A percentile compares a stretch with the other conserved stretches of the same genome.
Conservation (phyloP, 2,113 vertebrate genomes). For the Cyanoderma ruficeps region DNA sequence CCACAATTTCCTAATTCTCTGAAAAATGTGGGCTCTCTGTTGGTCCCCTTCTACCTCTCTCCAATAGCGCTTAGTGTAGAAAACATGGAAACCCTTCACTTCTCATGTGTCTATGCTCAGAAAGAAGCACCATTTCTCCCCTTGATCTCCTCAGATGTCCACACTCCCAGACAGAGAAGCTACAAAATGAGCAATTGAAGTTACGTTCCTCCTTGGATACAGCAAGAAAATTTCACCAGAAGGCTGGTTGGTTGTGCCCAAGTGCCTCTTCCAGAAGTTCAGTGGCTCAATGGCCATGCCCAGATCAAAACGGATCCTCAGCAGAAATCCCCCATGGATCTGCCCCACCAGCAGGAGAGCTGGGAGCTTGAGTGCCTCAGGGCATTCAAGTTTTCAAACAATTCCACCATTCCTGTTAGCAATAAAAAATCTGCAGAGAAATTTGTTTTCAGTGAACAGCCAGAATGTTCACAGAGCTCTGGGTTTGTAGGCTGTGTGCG, state of each 20-base stretch:
- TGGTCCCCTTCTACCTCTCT: background rate
- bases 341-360: background rate
- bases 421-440: background rate
- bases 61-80: background rate
- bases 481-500: background rate
- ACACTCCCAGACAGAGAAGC: background rate
- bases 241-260: background rate
- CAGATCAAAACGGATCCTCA: background rate
- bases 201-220: background rate
- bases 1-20: background rate
- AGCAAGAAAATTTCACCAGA: background rate
- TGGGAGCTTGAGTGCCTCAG: background rate
- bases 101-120: background rate
- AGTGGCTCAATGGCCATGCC: rapidly evolving
- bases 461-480: background rate
- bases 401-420: background rate
- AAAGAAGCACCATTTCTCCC: background rate
- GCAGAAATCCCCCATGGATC: background rate
- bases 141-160: background rate
- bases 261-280: background rate
- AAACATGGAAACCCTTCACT: background rate
- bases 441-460: background rate
- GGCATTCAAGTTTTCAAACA: background rate
- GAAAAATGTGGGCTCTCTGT: background rate
- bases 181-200: background rate